Evolutionary conservation across 2,113 vertebrate genomes (phyloP).

Genomic region (Microcebus ravelobensis): DNA sequence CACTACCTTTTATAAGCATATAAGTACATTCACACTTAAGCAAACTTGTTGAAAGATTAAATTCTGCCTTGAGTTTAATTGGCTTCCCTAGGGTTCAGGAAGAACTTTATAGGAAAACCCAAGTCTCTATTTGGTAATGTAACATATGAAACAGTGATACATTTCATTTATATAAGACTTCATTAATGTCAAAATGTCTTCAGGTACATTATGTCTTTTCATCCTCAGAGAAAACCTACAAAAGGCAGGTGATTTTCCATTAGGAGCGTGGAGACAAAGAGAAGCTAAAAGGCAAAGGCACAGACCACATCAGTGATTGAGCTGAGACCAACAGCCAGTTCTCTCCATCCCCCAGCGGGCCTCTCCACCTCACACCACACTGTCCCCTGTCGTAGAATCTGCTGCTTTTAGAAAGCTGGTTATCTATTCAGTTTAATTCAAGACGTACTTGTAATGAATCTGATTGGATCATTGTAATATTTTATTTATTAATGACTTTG

Average conservation of each 20-base stretch:
- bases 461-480: neutral
- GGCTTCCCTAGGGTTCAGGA: neutral
- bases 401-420: neutral
- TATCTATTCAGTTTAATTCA: neutral
- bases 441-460: neutral
- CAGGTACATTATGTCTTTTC: neutral
- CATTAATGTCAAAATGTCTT: neutral
- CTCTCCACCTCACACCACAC: neutral
- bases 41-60: neutral
- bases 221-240: neutral
- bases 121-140: neutral
- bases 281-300: neutral
- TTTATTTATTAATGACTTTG: neutral
- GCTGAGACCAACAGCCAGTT: neutral
- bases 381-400: neutral
- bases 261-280: neutral
- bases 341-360: rapidly evolving
- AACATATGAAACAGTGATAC: neutral
- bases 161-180: neutral
- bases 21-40: neutral
- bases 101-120: neutral
- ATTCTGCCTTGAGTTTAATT: conserved; percentile 8
- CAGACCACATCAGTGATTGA: neutral
- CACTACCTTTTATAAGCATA: neutral
- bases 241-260: neutral